Evolutionary conservation across 2,113 vertebrate species (phyloP).

Genomic region (Panthera leo): DNA sequence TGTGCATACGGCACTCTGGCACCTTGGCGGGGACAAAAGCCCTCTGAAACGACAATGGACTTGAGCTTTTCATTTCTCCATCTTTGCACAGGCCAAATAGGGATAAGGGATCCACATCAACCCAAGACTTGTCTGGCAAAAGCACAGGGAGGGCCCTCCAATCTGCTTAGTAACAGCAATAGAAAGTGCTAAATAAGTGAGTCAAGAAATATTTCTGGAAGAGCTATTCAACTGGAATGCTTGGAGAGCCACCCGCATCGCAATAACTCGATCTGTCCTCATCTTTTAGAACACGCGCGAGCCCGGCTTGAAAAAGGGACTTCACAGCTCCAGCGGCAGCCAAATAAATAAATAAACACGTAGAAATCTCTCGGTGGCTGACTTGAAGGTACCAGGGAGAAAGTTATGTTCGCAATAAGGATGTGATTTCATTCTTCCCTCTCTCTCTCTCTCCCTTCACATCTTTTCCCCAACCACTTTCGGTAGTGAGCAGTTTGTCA

Average conservation of each 20-base stretch:
- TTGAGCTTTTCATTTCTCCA: background rate
- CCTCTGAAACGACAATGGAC: background rate
- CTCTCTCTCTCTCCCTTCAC: background rate
- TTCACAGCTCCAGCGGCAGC: slow-evolving; percentile 25
- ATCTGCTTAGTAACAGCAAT: slow-evolving; percentile 64
- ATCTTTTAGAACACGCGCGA: slow-evolving; percentile 37
- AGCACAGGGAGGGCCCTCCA: slow-evolving; percentile 31
- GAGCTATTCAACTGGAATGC: slow-evolving; percentile 66
- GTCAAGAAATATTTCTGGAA: slow-evolving; percentile 75
- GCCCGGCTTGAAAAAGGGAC: slow-evolving; percentile 76
- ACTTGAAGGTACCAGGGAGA: slow-evolving; percentile 66
- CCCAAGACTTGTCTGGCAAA: background rate
- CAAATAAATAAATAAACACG: slow-evolving; percentile 65
- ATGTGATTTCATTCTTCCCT: slow-evolving; percentile 55
- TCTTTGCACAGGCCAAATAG: background rate
- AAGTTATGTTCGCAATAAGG: slow-evolving; percentile 37
- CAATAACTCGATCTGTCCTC: slow-evolving; percentile 41
- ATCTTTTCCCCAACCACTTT: slow-evolving; percentile 56
- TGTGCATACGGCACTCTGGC: background rate
- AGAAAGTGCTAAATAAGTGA: slow-evolving; percentile 71
- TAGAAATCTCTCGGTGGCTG: slow-evolving; percentile 66
- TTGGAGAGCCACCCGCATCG: slow-evolving; percentile 49
- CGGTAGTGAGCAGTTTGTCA: slow-evolving; percentile 68
- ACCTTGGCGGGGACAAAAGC: background rate
- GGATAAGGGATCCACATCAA: background rate